phyloP scores from a whole-genome alignment of 2,888 invertebrate genomes.

The Melanostoma mellinum region DNA sequence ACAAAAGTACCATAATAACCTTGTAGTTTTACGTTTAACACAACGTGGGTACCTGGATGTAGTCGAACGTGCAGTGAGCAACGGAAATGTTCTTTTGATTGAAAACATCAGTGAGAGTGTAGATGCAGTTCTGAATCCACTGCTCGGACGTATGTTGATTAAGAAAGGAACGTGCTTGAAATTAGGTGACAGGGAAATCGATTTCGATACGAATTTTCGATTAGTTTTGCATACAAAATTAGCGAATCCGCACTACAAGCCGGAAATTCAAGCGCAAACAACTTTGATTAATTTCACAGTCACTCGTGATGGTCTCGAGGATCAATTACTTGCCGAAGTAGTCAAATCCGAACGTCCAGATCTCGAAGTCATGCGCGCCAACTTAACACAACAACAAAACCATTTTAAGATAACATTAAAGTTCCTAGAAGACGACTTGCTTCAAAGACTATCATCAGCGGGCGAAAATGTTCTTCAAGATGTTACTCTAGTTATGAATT shows the following conservation, averaged over 20 bases:
- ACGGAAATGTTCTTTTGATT: constrained; percentile 90
- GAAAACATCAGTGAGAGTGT: constrained; percentile 95
- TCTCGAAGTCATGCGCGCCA: constrained; percentile 90
- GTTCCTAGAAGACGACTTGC: constrained; percentile 93
- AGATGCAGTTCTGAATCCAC: constrained; percentile 94
- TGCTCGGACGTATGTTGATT: constrained; percentile 93
- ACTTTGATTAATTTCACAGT: constrained; percentile 98
- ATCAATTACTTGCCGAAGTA: constrained; percentile 95
- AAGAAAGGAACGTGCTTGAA: constrained; percentile 92
- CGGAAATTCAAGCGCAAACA: constrained; percentile 98
- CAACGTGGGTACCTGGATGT: constrained; percentile 92
- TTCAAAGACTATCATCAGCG: constrained; percentile 93
- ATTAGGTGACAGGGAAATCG: constrained; percentile 96
- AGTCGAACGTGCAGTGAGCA: constrained; percentile 89
- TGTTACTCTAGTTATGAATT: constrained; percentile 93
- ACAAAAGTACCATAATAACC: constrained; percentile 88
- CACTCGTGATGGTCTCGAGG: constrained; percentile 95
- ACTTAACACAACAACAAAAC: constrained; percentile 95
- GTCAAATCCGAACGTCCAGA: constrained; percentile 96
- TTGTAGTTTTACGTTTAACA: constrained; percentile 90
- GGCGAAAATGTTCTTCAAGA: constrained; percentile 96
- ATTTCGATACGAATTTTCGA: constrained; percentile 91
- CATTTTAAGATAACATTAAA: constrained; percentile 96
- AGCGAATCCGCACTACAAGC: constrained; percentile 97
- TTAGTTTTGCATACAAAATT: constrained; percentile 95